Evolutionary conservation across 2,113 vertebrate genomes (phyloP), one percentile per base, ranked within the genome.

Genomic region (Syngnathus floridae): DNA sequence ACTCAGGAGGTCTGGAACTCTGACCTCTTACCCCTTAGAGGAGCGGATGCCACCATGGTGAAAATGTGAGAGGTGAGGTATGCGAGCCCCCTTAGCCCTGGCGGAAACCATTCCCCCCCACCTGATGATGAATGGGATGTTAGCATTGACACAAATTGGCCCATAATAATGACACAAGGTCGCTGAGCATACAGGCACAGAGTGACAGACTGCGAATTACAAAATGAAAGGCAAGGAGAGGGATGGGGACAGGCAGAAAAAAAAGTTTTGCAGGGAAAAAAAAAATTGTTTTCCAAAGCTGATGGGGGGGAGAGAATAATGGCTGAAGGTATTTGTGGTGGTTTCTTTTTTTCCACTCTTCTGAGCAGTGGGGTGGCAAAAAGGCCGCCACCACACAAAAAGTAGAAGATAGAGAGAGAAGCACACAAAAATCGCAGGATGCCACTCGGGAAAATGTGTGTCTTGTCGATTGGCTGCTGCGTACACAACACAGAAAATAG

Each of bases 101-200:
- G 83, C 77, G 86, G 88, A 90, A 90, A 87, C 89, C 76, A 63
- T 77, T 31, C 22, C 22, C 49, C 19, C 80, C 86, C 84, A 82
- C 82, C 79, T 41, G 54, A 73, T 90, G 84, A 89, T 90, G 82
- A 91, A 93, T 88, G 87, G 88, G 87, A 88, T 91, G 88, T 91
- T 88, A 90, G 89, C 88, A 90, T 90, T 88, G 87, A 88, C 90
- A 90, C 87, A 88, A 88, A 7, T 85, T 87, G 88, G 81, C 86
- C 86, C 79, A 85, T 89, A 87, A 89, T 86, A 91, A 88, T 90
- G 90, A 90, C 89, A 88, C 89, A 88, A 87, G 89, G 78, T 85
- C 79, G 78, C 81, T 80, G 67, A 81, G 84, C 83, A 83, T 76
- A 86, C 74, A 82, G 68, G 74, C 76, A 62, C 60, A 19, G 67